phyloP scores from a whole-genome alignment of 1,140 invertebrate genomes.

The Drosophila jambulina region DNA sequence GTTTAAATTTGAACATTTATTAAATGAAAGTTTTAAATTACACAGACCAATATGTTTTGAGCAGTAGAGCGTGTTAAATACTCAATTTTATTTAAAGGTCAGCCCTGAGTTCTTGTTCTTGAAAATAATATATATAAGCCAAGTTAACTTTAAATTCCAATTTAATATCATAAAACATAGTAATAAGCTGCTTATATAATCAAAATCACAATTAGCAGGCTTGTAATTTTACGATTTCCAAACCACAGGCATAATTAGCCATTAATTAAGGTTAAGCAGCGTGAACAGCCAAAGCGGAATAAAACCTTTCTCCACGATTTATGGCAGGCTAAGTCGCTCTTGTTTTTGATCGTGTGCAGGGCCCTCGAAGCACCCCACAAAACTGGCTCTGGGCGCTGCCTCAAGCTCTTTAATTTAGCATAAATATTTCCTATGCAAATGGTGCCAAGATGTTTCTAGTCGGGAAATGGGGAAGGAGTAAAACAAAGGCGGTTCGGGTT shows the following conservation, averaged over 20 bases:
- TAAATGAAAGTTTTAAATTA: neutral
- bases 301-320: neutral
- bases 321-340: neutral
- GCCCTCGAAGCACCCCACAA: neutral
- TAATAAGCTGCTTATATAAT: neutral
- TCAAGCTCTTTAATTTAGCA: slow-evolving; percentile 8
- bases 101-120: neutral
- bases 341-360: slow-evolving; percentile 1
- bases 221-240: neutral
- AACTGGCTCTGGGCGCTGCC: neutral
- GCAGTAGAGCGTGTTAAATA: no score
- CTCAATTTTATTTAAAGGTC: no score
- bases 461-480: slow-evolving; percentile 1
- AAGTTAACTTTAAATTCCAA: neutral
- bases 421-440: slow-evolving; percentile 40
- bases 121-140: neutral
- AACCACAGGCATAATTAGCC: slow-evolving; percentile 2
- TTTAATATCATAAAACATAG: neutral
- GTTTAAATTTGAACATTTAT: neutral
- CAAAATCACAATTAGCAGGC: neutral
- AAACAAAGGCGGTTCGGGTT: slow-evolving; percentile 26
- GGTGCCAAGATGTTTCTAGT: slow-evolving; percentile 16
- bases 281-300: neutral
- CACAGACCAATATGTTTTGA: no score
- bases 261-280: slow-evolving; percentile 13